These are phyloP conservation scores for Loxodonta africana DNA, from an alignment of 2,113 vertebrate species.

Conservation along the genomic window DNA sequence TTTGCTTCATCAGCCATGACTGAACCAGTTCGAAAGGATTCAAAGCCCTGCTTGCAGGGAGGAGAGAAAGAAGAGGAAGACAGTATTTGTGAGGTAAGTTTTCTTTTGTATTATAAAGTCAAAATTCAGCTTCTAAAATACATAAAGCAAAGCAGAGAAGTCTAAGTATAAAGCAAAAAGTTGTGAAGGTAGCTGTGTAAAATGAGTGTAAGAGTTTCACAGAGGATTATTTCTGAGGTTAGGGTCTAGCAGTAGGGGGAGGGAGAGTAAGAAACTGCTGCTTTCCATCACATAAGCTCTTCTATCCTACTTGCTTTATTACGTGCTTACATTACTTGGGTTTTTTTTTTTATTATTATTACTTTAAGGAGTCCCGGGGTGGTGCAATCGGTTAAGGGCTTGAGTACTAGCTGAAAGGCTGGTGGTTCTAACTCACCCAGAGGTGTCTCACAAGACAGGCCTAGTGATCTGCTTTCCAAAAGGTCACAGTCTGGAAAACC, in stretches of 20 bases:
- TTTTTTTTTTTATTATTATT: too few relatives aligned
- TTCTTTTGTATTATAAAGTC: too few relatives aligned
- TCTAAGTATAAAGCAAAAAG: rapidly evolving
- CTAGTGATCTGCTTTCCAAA: too few relatives aligned
- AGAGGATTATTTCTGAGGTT: neutral
- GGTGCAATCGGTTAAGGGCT: neutral
- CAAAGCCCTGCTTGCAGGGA: too few relatives aligned
- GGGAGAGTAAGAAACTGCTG: neutral
- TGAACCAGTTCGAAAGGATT: too few relatives aligned
- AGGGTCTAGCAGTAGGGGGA: neutral
- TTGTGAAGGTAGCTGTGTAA: neutral
- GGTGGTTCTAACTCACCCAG: neutral
- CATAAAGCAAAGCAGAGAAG: neutral
- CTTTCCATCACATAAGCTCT: neutral
- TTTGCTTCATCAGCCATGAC: too few relatives aligned
- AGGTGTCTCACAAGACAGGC: too few relatives aligned
- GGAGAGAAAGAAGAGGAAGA: neutral
- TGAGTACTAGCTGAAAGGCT: neutral
- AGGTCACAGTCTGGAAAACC: too few relatives aligned
- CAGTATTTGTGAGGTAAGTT: too few relatives aligned
- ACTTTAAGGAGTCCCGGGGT: neutral
- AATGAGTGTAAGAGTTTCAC: neutral
- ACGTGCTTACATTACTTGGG: too few relatives aligned
- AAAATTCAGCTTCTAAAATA: rapidly evolving
- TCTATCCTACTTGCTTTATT: neutral